These are phyloP conservation scores for Merops nubicus DNA, from an alignment of 2,113 vertebrate species.

Conservation along the genomic window DNA sequence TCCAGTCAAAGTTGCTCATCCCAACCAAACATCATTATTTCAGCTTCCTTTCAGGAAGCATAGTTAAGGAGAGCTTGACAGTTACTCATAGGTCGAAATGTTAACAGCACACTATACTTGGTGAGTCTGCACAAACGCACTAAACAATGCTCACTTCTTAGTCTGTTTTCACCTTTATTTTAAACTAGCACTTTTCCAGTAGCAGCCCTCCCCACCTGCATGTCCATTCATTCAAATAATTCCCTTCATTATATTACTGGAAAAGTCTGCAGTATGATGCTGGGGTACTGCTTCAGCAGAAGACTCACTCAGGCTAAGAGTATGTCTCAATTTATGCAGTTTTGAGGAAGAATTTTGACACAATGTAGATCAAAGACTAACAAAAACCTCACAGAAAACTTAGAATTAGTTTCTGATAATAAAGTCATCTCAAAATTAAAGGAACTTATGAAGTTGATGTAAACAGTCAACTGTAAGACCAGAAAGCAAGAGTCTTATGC, in stretches of 20 bases:
- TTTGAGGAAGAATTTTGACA: background rate
- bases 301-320: background rate
- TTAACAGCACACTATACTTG: background rate
- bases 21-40: background rate
- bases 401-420: background rate
- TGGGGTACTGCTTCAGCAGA: background rate
- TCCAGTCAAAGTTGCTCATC: background rate
- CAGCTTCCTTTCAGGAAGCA: background rate
- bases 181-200: background rate
- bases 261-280: background rate
- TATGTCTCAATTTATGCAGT: background rate
- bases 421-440: background rate
- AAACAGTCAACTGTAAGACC: background rate
- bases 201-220: background rate
- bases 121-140: background rate
- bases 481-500: background rate
- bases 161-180: background rate
- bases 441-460: no score
- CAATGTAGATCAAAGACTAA: background rate
- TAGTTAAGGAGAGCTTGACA: background rate
- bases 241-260: background rate
- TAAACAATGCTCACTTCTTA: background rate
- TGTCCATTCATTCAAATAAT: rapidly evolving
- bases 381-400: background rate
- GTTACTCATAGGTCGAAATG: background rate